phyloP scores from a whole-genome alignment of 2,888 invertebrate genomes.

The Tenthredo mesomela region DNA sequence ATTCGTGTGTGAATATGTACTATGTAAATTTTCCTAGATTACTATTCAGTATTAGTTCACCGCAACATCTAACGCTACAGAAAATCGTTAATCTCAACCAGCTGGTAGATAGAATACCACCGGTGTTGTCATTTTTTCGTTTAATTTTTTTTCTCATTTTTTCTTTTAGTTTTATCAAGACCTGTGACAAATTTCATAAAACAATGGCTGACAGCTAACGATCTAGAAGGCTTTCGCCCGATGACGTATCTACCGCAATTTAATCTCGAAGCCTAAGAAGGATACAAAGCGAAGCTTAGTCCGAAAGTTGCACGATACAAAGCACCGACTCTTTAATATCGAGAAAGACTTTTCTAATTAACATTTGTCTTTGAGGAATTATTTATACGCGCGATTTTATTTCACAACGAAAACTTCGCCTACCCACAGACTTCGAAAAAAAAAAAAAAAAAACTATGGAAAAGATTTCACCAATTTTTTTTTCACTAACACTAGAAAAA shows the following conservation, averaged over 20 bases:
- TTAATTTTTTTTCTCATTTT: neutral
- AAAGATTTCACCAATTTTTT: neutral
- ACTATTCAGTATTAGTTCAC: neutral
- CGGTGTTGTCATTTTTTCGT: neutral
- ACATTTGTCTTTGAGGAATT: slow-evolving; percentile 41
- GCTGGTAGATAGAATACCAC: neutral
- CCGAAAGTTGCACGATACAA: slow-evolving; percentile 27
- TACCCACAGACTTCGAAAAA: neutral
- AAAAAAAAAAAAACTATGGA: neutral
- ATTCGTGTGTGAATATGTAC: neutral
- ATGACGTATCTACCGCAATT: slow-evolving; percentile 34
- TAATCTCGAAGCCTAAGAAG: slow-evolving; percentile 15
- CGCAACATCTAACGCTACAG: neutral
- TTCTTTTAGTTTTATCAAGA: slow-evolving; percentile 26
- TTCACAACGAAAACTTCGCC: neutral
- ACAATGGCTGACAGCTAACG: slow-evolving; percentile 24
- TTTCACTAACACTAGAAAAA: neutral
- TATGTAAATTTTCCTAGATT: slow-evolving; percentile 7
- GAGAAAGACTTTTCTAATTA: slow-evolving; percentile 40
- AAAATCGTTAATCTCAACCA: neutral
- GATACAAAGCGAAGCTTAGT: slow-evolving; percentile 42
- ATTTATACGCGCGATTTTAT: slow-evolving; percentile 2
- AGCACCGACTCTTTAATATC: slow-evolving; percentile 26
- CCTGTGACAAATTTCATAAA: slow-evolving; percentile 12
- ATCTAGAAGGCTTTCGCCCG: neutral